These are phyloP conservation scores for Palythoa caribaeorum DNA, from an alignment of 92 coral and sea anemone genomes.

Conservation along the genomic window DNA sequence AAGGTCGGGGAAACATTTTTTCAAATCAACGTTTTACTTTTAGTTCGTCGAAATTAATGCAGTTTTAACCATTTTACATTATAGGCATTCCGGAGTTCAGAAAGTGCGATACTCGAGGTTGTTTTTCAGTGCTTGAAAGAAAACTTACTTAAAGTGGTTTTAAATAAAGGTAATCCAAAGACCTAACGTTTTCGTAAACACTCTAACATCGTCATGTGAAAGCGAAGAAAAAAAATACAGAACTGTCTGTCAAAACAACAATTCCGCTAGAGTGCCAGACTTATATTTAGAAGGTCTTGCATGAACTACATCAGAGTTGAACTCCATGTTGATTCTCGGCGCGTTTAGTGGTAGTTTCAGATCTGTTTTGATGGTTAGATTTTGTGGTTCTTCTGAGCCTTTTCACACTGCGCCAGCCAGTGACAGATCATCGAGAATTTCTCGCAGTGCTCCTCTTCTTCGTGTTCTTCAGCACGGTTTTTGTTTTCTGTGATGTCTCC, in stretches of 20 bases:
- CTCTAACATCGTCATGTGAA: neutral
- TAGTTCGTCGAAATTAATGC: neutral
- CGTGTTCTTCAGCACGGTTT: neutral
- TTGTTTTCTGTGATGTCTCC: constrained; percentile 2
- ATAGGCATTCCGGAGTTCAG: neutral
- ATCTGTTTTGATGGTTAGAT: neutral
- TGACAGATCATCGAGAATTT: constrained; percentile 28
- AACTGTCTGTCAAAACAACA: neutral
- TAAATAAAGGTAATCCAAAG: neutral
- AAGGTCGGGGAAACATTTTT: neutral
- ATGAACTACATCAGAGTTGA: neutral
- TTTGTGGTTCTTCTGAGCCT: neutral
- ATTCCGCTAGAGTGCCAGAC: neutral
- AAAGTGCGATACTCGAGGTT: neutral
- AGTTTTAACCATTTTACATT: neutral
- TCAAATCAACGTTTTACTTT: neutral
- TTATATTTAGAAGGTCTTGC: neutral
- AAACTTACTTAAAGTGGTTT: neutral
- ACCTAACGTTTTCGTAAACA: neutral
- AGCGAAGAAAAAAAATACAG: neutral
- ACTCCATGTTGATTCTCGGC: neutral
- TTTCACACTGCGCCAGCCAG: constrained; percentile 40
- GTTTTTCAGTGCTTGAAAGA: neutral
- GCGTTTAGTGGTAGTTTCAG: neutral
- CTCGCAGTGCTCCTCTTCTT: constrained; percentile 5